Percentiles rank a stretch among this genome's conserved stretches.
Evolutionary conservation across 2,888 invertebrate genomes (phyloP).

Genomic region (Coleophora deauratella): DNA sequence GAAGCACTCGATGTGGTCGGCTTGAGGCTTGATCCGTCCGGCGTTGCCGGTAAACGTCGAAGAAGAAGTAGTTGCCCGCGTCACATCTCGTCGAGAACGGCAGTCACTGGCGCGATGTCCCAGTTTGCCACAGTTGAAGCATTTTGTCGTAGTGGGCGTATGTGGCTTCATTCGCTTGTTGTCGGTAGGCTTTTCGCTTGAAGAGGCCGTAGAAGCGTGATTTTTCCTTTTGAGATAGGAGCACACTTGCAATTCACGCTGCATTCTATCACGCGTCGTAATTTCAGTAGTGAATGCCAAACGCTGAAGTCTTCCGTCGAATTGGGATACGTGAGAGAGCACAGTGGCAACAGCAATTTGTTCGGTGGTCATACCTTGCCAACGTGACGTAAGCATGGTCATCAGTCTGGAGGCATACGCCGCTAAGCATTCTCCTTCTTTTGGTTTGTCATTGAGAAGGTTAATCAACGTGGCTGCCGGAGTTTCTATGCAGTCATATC

Average conservation of each 20-base stretch:
- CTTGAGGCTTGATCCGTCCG: too few species aligned
- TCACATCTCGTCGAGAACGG: neutral
- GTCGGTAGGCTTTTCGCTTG: neutral
- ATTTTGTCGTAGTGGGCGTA: neutral
- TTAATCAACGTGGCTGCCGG: neutral
- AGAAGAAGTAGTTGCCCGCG: neutral
- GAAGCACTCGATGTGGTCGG: conserved; percentile 3
- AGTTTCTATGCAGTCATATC: conserved; percentile 1
- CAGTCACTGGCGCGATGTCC: neutral
- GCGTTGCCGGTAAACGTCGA: too few species aligned
- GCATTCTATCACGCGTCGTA: neutral
- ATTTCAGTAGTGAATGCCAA: conserved; percentile 4
- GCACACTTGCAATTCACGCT: neutral
- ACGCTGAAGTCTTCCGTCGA: conserved; percentile 1
- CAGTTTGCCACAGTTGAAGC: neutral
- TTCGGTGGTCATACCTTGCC: neutral
- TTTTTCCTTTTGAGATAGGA: neutral
- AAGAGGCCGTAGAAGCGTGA: too few species aligned
- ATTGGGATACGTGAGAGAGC: neutral
- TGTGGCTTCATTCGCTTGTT: neutral
- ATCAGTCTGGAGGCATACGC: neutral
- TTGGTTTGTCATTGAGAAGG: neutral
- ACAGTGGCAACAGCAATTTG: conserved; percentile 1
- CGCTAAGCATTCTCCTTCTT: too few species aligned
- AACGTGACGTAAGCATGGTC: neutral